These are phyloP conservation scores for Rhinella marina DNA, from an alignment of 2,797 vertebrate species.

Conservation along the genomic window DNA sequence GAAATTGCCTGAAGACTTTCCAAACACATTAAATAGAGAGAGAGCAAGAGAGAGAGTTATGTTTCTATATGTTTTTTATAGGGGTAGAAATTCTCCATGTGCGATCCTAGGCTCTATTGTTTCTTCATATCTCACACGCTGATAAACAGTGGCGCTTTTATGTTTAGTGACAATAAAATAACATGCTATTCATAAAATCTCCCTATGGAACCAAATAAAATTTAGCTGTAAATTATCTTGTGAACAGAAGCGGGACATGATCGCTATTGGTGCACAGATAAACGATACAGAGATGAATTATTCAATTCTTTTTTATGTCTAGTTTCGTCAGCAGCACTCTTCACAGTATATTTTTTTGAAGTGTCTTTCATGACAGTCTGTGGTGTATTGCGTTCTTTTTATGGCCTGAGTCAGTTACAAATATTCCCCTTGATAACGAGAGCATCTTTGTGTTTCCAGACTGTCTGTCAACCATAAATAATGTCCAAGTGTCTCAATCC, in stretches of 20 bases:
- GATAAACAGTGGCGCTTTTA: neutral
- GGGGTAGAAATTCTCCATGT: neutral
- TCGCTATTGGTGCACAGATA: constrained; percentile 21
- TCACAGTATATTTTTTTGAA: constrained; percentile 46
- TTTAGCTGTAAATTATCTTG: constrained; percentile 6
- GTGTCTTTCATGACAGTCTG: constrained; percentile 43
- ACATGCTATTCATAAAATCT: constrained; percentile 16
- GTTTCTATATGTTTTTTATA: neutral
- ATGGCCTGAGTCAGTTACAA: constrained; percentile 60
- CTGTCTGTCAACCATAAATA: constrained; percentile 70
- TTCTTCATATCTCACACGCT: neutral
- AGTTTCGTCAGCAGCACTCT: constrained; percentile 25
- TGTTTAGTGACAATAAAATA: constrained; percentile 13
- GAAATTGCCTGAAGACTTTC: too few species aligned
- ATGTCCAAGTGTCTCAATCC: constrained; percentile 65
- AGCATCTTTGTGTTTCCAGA: constrained; percentile 63
- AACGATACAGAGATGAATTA: constrained; percentile 44
- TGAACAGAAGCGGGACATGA: constrained; percentile 12
- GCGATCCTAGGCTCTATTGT: neutral
- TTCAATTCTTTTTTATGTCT: constrained; percentile 53
- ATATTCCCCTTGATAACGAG: constrained; percentile 62
- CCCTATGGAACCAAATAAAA: constrained; percentile 3
- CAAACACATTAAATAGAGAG: too few species aligned
- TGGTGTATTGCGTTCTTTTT: constrained; percentile 63
- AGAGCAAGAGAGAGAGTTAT: neutral